phyloP scores from a whole-genome alignment of 2,797 vertebrate genomes.

The Propithecus perrieri region DNA sequence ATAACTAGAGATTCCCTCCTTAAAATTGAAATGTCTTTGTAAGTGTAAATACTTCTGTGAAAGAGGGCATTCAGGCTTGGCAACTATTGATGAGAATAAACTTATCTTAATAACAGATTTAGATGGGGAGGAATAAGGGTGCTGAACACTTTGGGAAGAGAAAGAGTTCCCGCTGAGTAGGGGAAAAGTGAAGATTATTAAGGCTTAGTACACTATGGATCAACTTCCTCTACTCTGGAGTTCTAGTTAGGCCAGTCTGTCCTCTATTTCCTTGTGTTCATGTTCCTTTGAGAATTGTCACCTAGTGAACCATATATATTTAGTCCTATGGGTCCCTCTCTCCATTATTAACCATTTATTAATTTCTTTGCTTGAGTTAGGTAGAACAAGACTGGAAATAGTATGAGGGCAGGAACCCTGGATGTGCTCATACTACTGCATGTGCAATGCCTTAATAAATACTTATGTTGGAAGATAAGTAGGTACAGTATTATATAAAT shows the following conservation, averaged over 20 bases:
- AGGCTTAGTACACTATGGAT: background rate
- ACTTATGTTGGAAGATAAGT: background rate
- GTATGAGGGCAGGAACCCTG: background rate
- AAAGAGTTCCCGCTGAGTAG: background rate
- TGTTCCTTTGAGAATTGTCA: background rate
- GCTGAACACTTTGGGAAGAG: slow-evolving; percentile 7
- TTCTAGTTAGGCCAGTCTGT: background rate
- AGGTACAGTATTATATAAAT: background rate
- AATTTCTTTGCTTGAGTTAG: slow-evolving; percentile 20
- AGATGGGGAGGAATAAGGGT: background rate
- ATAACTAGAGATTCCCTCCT: background rate
- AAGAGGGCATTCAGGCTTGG: background rate
- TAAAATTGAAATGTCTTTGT: slow-evolving; percentile 39
- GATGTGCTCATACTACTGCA: background rate
- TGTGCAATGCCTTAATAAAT: background rate
- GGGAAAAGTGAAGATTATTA: background rate
- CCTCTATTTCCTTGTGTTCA: background rate
- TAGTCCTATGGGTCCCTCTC: background rate
- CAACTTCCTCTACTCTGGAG: background rate
- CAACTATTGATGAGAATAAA: slow-evolving; percentile 24
- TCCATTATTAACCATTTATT: background rate
- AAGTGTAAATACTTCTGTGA: background rate
- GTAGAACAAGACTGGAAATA: background rate
- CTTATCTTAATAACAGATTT: background rate
- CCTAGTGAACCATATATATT: background rate